These are phyloP conservation scores for Myotis findleyi DNA, from an alignment of 2,797 vertebrate genomes.

Conservation along the genomic window DNA sequence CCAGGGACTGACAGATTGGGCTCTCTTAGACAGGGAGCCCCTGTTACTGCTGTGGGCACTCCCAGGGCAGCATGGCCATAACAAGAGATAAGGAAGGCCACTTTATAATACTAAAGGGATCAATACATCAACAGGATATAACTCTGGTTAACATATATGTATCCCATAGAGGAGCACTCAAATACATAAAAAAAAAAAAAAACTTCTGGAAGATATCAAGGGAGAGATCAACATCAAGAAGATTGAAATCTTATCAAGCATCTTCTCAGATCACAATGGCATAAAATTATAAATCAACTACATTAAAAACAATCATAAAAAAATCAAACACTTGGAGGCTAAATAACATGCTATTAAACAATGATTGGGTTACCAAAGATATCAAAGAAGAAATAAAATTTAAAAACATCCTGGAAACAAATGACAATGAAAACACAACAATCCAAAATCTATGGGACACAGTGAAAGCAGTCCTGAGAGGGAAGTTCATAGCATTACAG, in stretches of 20 bases:
- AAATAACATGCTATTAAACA: neutral
- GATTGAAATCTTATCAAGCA: neutral
- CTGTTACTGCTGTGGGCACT: too few species aligned
- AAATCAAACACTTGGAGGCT: neutral
- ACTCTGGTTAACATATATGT: too few species aligned
- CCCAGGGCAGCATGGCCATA: too few species aligned
- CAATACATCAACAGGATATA: too few species aligned
- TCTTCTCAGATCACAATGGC: neutral
- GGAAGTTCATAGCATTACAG: neutral
- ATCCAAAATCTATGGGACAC: neutral
- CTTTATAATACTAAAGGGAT: too few species aligned
- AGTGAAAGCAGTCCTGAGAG: neutral
- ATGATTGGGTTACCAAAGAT: neutral
- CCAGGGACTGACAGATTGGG: too few species aligned
- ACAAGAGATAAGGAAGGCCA: too few species aligned
- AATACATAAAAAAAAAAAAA: too few species aligned
- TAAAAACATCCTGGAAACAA: neutral
- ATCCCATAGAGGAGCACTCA: too few species aligned
- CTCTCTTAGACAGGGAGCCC: too few species aligned
- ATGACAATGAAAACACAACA: neutral
- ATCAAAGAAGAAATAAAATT: neutral
- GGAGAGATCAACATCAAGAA: too few species aligned
- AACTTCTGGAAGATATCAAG: too few species aligned
- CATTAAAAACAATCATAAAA: neutral
- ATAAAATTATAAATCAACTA: neutral